These are phyloP conservation scores for Stenotaenia linearis DNA, from an alignment of 2,888 invertebrate species.

Conservation along the genomic window DNA sequence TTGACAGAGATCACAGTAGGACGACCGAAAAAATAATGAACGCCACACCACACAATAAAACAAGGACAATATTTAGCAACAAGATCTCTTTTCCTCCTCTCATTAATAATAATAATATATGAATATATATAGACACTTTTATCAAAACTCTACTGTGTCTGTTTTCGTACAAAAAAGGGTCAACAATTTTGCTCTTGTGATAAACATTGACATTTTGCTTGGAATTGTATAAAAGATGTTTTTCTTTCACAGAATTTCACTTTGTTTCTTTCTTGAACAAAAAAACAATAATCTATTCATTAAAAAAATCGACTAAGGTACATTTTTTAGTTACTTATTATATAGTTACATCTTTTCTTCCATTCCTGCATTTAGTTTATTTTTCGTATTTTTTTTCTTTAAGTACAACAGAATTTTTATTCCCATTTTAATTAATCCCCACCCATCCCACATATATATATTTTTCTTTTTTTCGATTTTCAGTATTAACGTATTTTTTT, in stretches of 20 bases:
- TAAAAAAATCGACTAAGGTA: slow-evolving; percentile 6
- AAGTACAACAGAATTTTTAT: not conserved
- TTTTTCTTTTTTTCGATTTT: slow-evolving; percentile 6
- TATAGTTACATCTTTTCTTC: not conserved
- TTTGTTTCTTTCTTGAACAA: slow-evolving; percentile 10
- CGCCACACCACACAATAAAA: slow-evolving; percentile 27
- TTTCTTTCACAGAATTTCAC: slow-evolving; percentile 5
- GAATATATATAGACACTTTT: slow-evolving; percentile 31
- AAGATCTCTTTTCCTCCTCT: slow-evolving; percentile 6
- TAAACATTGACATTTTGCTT: slow-evolving; percentile 21
- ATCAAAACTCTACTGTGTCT: slow-evolving; percentile 34
- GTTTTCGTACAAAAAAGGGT: slow-evolving; percentile 33
- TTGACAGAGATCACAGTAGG: slow-evolving; percentile 29
- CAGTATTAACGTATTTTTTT: slow-evolving; percentile 11
- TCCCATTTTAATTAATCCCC: not conserved
- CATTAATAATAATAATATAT: slow-evolving; percentile 24
- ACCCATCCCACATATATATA: not conserved
- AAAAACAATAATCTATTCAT: slow-evolving; percentile 18
- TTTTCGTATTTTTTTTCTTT: not conserved
- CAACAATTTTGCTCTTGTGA: slow-evolving; percentile 31
- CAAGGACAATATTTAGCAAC: slow-evolving; percentile 33
- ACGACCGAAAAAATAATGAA: slow-evolving; percentile 32
- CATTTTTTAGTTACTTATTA: not conserved
- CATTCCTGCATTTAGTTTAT: not conserved
- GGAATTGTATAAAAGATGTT: slow-evolving; percentile 30